Evolutionary conservation across 2,888 invertebrate species (phyloP), one percentile per base, ranked within the genome.

Genomic region (Junonia oenone): DNA sequence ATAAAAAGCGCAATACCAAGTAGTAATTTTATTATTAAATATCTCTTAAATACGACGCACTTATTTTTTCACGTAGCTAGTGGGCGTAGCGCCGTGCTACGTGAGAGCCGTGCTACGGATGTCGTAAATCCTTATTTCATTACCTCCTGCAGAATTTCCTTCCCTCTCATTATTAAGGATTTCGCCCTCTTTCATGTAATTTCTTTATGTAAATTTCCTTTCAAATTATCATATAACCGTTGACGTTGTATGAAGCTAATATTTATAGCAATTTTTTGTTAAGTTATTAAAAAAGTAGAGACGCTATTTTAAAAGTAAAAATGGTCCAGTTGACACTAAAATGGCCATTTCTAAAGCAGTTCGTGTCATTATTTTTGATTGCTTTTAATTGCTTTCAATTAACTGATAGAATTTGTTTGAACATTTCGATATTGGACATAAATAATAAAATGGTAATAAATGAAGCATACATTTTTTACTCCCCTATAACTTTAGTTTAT

Each of bases 71-170:
- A 6, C 45, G 15, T 37, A 45, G 27, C 37, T 14, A 45, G 55
- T 27, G 35, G 37, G 45, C 37, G 43, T 27, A 45, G 49, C 26
- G 43, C 31, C 14, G 8, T 54, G 43, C 57, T 55, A 47, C 54
- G 50, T 53, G 59, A 55, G 50, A 48, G 52, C 47, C 48, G 55
- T 57, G 62, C 58, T 62, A 52, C 59, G 63, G 62, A 60, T 58
- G 62, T 63, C 59, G 59, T 63, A 63, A 63, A 62, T 63, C 55
- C 58, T 63, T 58, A 63, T 62, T 63, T 58, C 63, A 63, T 62
- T 63, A 60, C 63, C 58, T 62, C 58, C 53, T 53, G 59, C 62
- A 60, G 62, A 59, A 56, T 56, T 58, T 62, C 56, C 62, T 59
- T 63, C 58, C 60, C 45, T 62, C 55, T 59, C 55, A 56, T 59